Evolutionary conservation across 64 coral and sea anemone species (phyloP).

Genomic region (Porites australiensis): DNA sequence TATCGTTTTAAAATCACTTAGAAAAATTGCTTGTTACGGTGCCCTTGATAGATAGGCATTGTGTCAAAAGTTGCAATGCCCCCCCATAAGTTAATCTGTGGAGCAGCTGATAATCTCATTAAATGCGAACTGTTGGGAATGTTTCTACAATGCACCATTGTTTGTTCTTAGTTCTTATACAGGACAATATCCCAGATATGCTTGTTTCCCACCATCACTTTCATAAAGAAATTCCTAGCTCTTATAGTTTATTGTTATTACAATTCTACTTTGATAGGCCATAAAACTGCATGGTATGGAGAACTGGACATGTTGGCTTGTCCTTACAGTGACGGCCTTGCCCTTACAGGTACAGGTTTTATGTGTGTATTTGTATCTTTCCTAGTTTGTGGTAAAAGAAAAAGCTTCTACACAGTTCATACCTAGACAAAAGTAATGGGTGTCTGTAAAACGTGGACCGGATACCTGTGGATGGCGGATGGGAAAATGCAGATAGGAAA

Average conservation of each 20-base stretch:
- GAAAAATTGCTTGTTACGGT: not conserved
- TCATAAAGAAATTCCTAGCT: not conserved
- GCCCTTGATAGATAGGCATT: too few species aligned
- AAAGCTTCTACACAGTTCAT: not conserved
- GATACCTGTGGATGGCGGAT: too few species aligned
- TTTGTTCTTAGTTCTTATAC: not conserved
- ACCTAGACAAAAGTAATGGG: too few species aligned
- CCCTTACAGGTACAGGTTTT: not conserved
- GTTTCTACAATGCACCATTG: not conserved
- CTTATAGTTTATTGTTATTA: not conserved
- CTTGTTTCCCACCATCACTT: not conserved
- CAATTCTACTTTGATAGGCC: not conserved
- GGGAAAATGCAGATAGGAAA: too few species aligned
- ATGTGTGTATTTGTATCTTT: not conserved
- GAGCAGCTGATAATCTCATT: too few species aligned
- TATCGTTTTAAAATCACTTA: not conserved
- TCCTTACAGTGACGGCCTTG: not conserved
- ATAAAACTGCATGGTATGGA: not conserved
- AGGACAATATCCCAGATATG: not conserved
- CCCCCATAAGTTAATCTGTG: too few species aligned
- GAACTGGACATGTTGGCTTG: slow-evolving; percentile 1
- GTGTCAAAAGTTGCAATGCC: too few species aligned
- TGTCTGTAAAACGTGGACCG: too few species aligned
- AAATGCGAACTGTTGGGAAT: not conserved
- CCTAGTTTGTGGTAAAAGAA: not conserved